These are phyloP conservation scores for Bubalus kerabau DNA, from an alignment of 2,113 vertebrate species.

Conservation along the genomic window DNA sequence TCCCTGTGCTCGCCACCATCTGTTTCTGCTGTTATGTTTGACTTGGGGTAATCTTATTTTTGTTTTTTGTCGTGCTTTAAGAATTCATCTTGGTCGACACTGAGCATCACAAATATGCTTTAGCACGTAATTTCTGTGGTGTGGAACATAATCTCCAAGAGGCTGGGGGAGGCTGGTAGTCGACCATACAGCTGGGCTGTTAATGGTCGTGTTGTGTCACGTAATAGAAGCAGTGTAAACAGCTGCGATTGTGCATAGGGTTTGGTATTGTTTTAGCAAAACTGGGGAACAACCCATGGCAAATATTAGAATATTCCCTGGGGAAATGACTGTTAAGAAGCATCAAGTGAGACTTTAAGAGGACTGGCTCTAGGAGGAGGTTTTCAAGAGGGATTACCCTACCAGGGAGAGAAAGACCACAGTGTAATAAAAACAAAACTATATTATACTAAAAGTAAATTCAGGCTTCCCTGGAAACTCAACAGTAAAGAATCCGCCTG, in stretches of 20 bases:
- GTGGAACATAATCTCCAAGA: accelerated
- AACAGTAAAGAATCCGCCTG: not conserved
- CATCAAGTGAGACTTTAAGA: not conserved
- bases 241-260: not conserved
- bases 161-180: not conserved
- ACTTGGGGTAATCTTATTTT: not conserved
- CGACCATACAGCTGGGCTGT: accelerated
- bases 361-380: not conserved
- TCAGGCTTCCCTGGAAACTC: not conserved
- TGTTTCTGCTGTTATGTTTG: not conserved
- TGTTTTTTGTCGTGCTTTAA: not conserved
- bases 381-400: not conserved
- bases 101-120: accelerated
- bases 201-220: not conserved
- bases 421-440: not conserved
- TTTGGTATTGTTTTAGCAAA: accelerated
- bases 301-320: accelerated
- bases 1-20: accelerated
- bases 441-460: too few relatives aligned
- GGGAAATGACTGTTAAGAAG: too few relatives aligned
- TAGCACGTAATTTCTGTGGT: accelerated
- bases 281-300: accelerated
- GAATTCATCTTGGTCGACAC: not conserved
- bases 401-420: not conserved
- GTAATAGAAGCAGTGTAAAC: not conserved